phyloP scores from a whole-genome alignment of 1,140 invertebrate genomes.

The Hylaeus volcanicus region DNA sequence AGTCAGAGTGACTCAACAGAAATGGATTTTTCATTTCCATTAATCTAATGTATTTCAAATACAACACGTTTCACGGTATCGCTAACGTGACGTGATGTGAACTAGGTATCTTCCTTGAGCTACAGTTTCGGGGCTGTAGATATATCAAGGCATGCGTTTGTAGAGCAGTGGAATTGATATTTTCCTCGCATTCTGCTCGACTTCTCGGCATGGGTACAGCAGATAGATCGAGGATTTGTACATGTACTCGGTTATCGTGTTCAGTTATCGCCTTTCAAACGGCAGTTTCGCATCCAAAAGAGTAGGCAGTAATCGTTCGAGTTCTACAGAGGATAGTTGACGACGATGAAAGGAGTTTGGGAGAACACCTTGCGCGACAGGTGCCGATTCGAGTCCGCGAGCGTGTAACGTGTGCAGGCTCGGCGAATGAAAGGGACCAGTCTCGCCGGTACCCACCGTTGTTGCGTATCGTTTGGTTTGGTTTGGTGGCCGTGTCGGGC shows the following conservation, averaged over 20 bases:
- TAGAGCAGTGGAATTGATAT: too few relatives aligned
- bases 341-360: constrained; percentile 46
- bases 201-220: too few relatives aligned
- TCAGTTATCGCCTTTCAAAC: background rate
- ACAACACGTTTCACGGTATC: too few relatives aligned
- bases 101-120: too few relatives aligned
- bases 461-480: constrained; percentile 32
- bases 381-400: constrained; percentile 44
- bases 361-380: constrained; percentile 63
- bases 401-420: constrained; percentile 21
- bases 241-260: background rate
- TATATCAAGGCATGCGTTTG: too few relatives aligned
- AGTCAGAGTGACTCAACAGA: too few relatives aligned
- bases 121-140: too few relatives aligned
- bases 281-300: background rate
- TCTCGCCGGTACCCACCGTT: background rate
- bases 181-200: too few relatives aligned
- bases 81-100: too few relatives aligned
- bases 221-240: too few relatives aligned
- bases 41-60: too few relatives aligned
- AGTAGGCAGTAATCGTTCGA: background rate
- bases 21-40: too few relatives aligned
- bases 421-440: background rate
- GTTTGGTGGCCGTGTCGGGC: constrained; percentile 41
- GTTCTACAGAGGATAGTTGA: constrained; percentile 16